Evolutionary conservation across 2,888 invertebrate genomes (phyloP).

Genomic region (Portevinia maculata): DNA sequence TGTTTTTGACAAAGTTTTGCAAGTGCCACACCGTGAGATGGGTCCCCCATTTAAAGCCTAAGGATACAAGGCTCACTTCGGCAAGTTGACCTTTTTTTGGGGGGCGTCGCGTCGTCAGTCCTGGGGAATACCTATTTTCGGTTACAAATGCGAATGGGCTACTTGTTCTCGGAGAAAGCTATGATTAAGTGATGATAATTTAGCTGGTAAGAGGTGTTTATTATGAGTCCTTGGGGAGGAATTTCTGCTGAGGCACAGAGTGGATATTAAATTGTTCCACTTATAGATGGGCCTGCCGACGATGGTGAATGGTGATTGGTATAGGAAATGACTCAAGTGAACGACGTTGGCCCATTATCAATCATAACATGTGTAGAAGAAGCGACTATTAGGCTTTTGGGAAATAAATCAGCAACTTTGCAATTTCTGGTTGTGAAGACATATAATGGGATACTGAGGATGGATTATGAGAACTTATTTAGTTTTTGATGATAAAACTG

Average conservation of each 20-base stretch:
- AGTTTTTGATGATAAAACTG: constrained; percentile 16
- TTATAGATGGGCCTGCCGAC: constrained; percentile 11
- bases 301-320: constrained; percentile 30
- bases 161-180: constrained; percentile 12
- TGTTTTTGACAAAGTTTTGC: constrained; percentile 1
- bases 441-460: neutral
- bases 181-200: constrained; percentile 59
- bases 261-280: constrained; percentile 40
- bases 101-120: too few relatives aligned
- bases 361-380: constrained; percentile 39
- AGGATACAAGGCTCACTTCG: neutral
- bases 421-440: constrained; percentile 3
- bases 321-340: constrained; percentile 44
- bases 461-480: neutral
- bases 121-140: constrained; percentile 3
- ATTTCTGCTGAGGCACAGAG: constrained; percentile 52
- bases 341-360: constrained; percentile 37
- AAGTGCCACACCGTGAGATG: constrained; percentile 4
- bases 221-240: constrained; percentile 56
- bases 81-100: constrained; percentile 8
- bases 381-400: constrained; percentile 26
- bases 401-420: constrained; percentile 32
- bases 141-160: constrained; percentile 32
- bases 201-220: constrained; percentile 47
- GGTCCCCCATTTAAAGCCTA: constrained; percentile 3